Conservation (phyloP, 2,113 vertebrate genomes). For the Ariopsis seemanni region DNA sequence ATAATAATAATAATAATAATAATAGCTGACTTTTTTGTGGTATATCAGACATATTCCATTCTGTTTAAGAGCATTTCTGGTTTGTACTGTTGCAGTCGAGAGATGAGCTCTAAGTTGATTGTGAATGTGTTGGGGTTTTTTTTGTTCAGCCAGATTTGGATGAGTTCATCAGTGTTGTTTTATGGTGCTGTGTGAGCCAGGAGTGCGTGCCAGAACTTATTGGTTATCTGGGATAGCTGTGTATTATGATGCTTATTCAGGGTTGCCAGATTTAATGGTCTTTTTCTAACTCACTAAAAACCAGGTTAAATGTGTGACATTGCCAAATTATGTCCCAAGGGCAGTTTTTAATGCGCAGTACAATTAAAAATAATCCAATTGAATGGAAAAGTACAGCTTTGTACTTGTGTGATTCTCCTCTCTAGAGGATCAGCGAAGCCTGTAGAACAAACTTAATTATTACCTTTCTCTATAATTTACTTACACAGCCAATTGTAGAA, state of each 20-base stretch:
- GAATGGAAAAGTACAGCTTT: not conserved
- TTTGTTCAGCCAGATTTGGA: not conserved
- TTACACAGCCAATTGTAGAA: not conserved
- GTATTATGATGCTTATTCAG: not conserved
- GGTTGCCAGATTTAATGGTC: slow-evolving; percentile 27
- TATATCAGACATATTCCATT: too few species aligned
- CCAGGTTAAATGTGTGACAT: not conserved
- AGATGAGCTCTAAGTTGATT: not conserved
- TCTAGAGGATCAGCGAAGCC: not conserved
- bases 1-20: too few species aligned
- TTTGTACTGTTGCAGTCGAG: too few species aligned
- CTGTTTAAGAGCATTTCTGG: not conserved
- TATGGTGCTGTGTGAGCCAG: not conserved
- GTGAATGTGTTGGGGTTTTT: too few species aligned
- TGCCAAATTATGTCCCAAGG: not conserved
- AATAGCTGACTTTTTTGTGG: too few species aligned
- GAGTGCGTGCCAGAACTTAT: not conserved
- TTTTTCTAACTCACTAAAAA: not conserved
- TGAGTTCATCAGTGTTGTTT: not conserved
- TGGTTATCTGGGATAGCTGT: not conserved
- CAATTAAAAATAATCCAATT: slow-evolving; percentile 14
- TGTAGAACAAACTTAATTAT: not conserved
- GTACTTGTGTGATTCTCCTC: not conserved
- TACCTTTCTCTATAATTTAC: not conserved
- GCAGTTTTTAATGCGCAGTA: not conserved